Conservation (phyloP, 2,113 vertebrate species). For the Pungitius pungitius region DNA sequence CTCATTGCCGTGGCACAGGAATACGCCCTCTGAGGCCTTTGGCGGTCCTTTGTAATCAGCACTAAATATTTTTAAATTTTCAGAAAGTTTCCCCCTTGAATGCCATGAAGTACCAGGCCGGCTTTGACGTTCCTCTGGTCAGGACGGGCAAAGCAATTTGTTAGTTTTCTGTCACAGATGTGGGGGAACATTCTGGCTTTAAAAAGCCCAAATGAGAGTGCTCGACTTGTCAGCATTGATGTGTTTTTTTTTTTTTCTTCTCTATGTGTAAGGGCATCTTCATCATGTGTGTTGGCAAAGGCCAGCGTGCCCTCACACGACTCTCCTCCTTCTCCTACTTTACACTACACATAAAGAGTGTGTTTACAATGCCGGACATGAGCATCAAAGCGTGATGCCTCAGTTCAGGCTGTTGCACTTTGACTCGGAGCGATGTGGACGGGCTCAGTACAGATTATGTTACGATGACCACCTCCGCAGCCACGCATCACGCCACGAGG, state of each 20-base stretch:
- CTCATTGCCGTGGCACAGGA: constrained; percentile 38
- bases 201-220: constrained; percentile 52
- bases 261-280: constrained; percentile 23
- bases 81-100: constrained; percentile 46
- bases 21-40: constrained; percentile 33
- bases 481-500: constrained; percentile 37
- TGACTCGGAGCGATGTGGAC: constrained; percentile 41
- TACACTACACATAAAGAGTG: not conserved
- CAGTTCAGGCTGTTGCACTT: constrained; percentile 15
- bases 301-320: constrained; percentile 1
- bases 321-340: not conserved
- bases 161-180: constrained; percentile 52
- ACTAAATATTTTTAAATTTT: constrained; percentile 54
- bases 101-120: constrained; percentile 29
- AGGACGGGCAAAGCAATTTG: constrained; percentile 49
- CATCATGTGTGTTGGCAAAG: not conserved
- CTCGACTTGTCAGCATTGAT: constrained; percentile 40
- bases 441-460: constrained; percentile 43
- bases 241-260: constrained; percentile 10
- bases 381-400: constrained; percentile 15
- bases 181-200: constrained; percentile 47
- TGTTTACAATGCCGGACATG: constrained; percentile 1
- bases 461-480: constrained; percentile 45
- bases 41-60: constrained; percentile 43
- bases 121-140: constrained; percentile 43